Base-by-base conservation (phyloP, 2,113 vertebrate species). In the Tretioscincus oriximinensis region DNA sequence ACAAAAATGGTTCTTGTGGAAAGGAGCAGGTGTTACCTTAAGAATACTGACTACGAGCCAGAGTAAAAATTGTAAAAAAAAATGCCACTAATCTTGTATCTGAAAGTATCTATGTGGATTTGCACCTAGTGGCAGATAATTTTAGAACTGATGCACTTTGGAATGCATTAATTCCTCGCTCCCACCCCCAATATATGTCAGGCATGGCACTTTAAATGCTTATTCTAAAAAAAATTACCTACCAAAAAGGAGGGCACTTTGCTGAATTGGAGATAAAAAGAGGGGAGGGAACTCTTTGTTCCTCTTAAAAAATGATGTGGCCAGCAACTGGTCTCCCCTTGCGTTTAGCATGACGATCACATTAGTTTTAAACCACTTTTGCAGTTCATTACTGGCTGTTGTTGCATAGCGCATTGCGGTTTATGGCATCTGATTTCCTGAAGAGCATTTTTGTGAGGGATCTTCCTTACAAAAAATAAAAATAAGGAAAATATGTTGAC, bases 141-240 rank as follows among this genome's bases (percentile, higher is more conserved):
- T 26, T 83, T 72, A 9, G 2, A 66, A 78, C 20, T 7, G 31
- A 28, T 47, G 22, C 45, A 3, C 14, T 18, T 26, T 14, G 45
- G 28, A 65, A 78, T 51, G 67, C n/a, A 29, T 18, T 26, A 28
- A 4, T 31, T 64, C n/a, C n/a, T n/a, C n/a, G n/a, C n/a, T n/a
- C 21, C 21, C 26, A 28, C 5, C 35, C 76, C n/a, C 60, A 68
- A 5, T 41, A 77, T 76, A 31, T 28, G 66, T 61, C 7, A 2
- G 18, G 10, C n/a, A 7, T 41, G 80, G 47, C 21, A 12, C 77
- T 31, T 73, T 16, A 72, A 85, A 83, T 67, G 45, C 71, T 75
- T 14, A 1, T 5, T 45, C 47, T 1, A 1, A 22, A 49, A 5
- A 29, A 60, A 63, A 54, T 73, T 63, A 84, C 67, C 74, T 29